Evolutionary conservation across 2,113 vertebrate species (phyloP).

Genomic region (Astur gentilis): DNA sequence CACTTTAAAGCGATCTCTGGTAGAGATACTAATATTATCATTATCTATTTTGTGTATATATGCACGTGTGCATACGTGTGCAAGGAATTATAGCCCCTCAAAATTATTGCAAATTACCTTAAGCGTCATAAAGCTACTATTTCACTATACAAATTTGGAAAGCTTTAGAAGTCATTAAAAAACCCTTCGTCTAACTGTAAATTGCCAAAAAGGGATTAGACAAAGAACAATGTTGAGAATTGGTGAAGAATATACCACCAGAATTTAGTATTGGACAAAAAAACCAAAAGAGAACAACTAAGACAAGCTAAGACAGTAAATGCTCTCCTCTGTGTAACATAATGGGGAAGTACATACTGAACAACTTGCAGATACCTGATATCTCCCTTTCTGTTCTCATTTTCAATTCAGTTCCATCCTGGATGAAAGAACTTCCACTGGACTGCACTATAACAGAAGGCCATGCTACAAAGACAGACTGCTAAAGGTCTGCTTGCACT

Average conservation of each 20-base stretch:
- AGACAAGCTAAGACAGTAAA: background rate
- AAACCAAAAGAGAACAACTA: background rate
- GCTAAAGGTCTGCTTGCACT: background rate
- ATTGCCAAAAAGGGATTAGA: background rate
- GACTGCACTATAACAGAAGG: background rate
- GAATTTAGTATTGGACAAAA: background rate
- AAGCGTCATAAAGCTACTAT: background rate
- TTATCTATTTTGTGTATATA: background rate
- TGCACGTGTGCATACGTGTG: accelerated
- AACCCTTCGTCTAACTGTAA: background rate
- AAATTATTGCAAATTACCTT: background rate
- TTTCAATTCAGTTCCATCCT: background rate
- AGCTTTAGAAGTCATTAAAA: background rate
- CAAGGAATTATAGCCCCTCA: background rate
- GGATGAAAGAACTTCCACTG: background rate
- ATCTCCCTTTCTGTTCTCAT: background rate
- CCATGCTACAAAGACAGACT: background rate
- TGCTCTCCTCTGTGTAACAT: background rate
- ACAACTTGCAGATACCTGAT: background rate
- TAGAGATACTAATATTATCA: background rate
- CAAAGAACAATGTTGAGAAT: background rate
- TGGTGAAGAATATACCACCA: background rate
- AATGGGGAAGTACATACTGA: background rate
- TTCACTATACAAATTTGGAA: background rate
- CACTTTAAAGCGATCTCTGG: background rate